phyloP scores from a whole-genome alignment of 1,140 invertebrate species.

The Temnothorax curvispinosus region DNA sequence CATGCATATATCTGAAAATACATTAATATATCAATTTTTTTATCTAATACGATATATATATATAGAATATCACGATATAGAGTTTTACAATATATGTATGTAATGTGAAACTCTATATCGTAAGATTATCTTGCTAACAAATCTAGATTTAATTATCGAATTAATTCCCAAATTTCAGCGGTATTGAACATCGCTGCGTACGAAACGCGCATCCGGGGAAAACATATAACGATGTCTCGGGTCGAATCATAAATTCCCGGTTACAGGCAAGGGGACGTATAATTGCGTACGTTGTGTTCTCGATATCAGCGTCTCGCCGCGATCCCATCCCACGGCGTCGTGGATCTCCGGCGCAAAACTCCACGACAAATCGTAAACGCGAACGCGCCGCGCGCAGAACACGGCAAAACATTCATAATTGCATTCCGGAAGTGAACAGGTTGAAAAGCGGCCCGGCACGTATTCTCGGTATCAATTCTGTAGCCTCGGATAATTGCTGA shows the following conservation, averaged over 20 bases:
- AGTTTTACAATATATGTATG: neutral
- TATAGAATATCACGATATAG: neutral
- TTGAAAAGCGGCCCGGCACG: conserved; percentile 63
- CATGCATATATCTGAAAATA: neutral
- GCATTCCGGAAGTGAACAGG: conserved; percentile 66
- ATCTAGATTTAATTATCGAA: conserved; percentile 27
- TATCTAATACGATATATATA: neutral
- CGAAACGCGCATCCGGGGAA: neutral
- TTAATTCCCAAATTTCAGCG: conserved; percentile 23
- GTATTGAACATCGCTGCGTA: neutral
- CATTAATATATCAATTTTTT: neutral
- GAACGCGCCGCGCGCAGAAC: conserved; percentile 19
- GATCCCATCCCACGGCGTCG: neutral
- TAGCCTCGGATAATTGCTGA: conserved; percentile 65
- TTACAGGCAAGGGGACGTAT: neutral
- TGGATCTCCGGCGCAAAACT: conserved; percentile 45
- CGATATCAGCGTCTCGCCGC: conserved; percentile 9
- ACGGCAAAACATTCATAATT: conserved; percentile 70
- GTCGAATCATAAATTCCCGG: conserved; percentile 43
- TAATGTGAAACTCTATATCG: no score
- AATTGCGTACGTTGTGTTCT: neutral
- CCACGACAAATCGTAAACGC: conserved; percentile 45
- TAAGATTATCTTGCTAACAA: neutral
- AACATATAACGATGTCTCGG: neutral
- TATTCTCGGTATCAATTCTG: conserved; percentile 60